Evolutionary conservation across 2,113 vertebrate genomes (phyloP).

Genomic region (Nothobranchius furzeri): DNA sequence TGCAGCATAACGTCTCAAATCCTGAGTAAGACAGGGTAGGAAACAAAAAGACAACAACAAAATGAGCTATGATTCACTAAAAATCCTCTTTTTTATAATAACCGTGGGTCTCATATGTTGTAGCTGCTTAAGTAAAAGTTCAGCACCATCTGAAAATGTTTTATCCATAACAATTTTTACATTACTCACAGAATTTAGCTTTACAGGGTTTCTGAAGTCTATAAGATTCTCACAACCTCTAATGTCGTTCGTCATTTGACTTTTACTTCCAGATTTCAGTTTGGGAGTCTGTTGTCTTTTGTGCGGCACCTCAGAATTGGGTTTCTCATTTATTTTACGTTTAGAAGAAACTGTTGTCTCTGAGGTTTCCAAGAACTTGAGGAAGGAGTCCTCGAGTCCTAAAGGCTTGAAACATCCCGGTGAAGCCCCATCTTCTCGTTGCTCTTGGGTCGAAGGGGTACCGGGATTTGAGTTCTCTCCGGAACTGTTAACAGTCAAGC

Average conservation of each 20-base stretch:
- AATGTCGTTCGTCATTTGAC: conserved; percentile 57
- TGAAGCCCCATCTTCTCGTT: conserved; percentile 80
- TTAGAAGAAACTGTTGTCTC: conserved; percentile 89
- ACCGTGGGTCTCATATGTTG: conserved; percentile 96
- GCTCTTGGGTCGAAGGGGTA: conserved; percentile 77
- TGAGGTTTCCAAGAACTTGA: conserved; percentile 88
- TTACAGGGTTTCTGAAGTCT: conserved; percentile 90
- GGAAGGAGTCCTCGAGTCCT: conserved; percentile 92
- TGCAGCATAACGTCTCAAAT: conserved; percentile 84
- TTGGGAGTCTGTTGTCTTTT: conserved; percentile 72
- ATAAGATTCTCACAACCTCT: conserved; percentile 82
- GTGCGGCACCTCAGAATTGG: conserved; percentile 62
- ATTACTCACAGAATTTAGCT: conserved; percentile 86
- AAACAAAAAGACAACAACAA: conserved; percentile 35
- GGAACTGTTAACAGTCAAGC: conserved; percentile 69
- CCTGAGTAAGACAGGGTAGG: conserved; percentile 85
- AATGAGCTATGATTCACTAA: conserved; percentile 75
- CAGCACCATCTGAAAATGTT: conserved; percentile 87
- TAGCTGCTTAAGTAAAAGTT: conserved; percentile 91
- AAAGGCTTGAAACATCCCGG: conserved; percentile 91
- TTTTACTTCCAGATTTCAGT: conserved; percentile 56
- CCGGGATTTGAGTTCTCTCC: conserved; percentile 83
- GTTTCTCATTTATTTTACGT: conserved; percentile 80
- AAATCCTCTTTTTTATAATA: conserved; percentile 85
- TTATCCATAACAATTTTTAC: conserved; percentile 96